phyloP scores from a whole-genome alignment of 2,113 vertebrate species.

The Entomyzon cyanotis region DNA sequence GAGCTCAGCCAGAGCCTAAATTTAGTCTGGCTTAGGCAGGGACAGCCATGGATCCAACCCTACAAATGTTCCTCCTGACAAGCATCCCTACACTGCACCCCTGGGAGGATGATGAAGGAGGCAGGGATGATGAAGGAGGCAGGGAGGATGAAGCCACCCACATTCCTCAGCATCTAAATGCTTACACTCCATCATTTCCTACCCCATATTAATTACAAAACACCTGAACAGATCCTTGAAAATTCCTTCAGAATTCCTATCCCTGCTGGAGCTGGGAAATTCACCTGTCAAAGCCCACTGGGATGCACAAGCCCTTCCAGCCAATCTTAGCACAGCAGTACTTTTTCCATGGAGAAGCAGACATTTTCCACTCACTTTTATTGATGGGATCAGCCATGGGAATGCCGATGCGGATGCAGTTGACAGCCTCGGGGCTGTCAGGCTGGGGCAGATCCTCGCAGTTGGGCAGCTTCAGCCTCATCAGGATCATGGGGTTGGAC shows the following conservation, averaged over 20 bases:
- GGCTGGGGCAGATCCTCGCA: slow-evolving; percentile 92
- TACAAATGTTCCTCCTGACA: not conserved
- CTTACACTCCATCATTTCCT: not conserved
- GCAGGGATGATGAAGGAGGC: not conserved
- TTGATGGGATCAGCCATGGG: slow-evolving; percentile 96
- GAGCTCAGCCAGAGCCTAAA: not conserved
- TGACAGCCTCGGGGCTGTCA: slow-evolving; percentile 88
- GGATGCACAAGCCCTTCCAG: not conserved
- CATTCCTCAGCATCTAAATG: not conserved
- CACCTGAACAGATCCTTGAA: not conserved
- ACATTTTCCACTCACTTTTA: slow-evolving; percentile 83
- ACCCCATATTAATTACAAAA: not conserved
- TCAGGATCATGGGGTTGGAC: slow-evolving; percentile 95
- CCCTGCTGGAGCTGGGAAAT: not conserved
- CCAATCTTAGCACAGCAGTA: accelerated
- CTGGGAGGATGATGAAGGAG: not conserved
- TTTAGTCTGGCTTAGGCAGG: not conserved
- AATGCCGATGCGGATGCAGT: slow-evolving; percentile 95
- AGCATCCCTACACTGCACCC: not conserved
- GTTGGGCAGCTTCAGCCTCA: slow-evolving; percentile 95
- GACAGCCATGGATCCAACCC: not conserved
- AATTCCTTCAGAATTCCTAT: not conserved
- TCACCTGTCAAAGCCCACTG: not conserved
- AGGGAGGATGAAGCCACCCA: not conserved
- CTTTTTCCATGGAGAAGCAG: not conserved